Base-by-base conservation (phyloP, 2,113 vertebrate species). In the Sardina pilchardus region DNA sequence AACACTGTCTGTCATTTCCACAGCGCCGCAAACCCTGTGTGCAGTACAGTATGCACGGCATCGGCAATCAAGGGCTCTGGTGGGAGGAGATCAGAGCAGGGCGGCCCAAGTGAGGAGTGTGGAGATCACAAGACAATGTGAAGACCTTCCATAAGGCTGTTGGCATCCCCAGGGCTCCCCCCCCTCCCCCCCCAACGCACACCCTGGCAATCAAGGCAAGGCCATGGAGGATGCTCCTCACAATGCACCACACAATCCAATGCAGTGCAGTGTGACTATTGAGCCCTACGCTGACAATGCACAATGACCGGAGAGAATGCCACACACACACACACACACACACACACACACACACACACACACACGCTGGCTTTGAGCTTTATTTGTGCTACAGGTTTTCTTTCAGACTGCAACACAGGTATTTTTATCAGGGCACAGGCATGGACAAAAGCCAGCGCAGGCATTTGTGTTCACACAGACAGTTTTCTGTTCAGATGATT, bases 1-100 rank as follows among this genome's bases (percentile, higher is more conserved):
- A 3, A 12, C n/a, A 30, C 30, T 1, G 26, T 71, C 26, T 71
- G 26, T 71, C 50, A 53, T 53, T 53, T 53, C 50, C 16, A 5
- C 3, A 1, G 45, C 45, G 2, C 45, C 8, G 45, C 45, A 44
- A 82, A 36, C 7, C 56, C 59, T 50, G 82, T 16, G 42, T 83
- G 87, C 53, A 71, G 80, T 83, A 83, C 53, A 71, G 80, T 83
- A 83, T 45, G 48, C 42, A 83, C 43, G 71, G 85, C 59, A 24
- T 67, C 26, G 1, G 7, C 6, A 26, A 30, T 67, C 26, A 67
- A 67, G 59, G 24, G 24, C 24, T 67, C 59, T 30, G 26, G 16
- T 59, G 53, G 17, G 24, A 59, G 17, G 24, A 59, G 24, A 12
- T 59, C 39, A 16, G 24, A n/a, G 53, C 53, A 21, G 53, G 6